A percentile compares a stretch with the other conserved stretches of the same genome.
Conservation (phyloP, 2,797 vertebrate genomes). For the Telmatherina bonti region DNA sequence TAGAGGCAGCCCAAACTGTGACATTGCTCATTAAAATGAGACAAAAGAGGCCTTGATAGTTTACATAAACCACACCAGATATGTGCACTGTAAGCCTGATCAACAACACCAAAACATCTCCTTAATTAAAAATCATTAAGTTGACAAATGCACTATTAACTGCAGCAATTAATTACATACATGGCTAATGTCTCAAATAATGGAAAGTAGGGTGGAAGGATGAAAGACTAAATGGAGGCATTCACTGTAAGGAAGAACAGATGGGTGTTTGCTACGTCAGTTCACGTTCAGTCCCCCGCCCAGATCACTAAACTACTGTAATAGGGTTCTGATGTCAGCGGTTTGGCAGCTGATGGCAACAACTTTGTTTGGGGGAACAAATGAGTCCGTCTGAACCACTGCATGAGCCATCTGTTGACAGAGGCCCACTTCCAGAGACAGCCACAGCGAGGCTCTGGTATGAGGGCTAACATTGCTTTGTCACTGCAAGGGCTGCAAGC, state of each 20-base stretch:
- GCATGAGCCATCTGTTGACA: conserved; percentile 65
- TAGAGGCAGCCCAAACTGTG: conserved; percentile 21
- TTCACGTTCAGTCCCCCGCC: conserved; percentile 52
- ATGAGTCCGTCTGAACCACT: conserved; percentile 50
- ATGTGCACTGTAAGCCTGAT: conserved; percentile 66
- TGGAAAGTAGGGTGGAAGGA: conserved; percentile 51
- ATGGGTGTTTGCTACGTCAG: conserved; percentile 64
- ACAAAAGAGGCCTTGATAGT: conserved; percentile 64
- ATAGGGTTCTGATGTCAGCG: conserved; percentile 61
- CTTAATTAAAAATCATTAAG: conserved; percentile 81
- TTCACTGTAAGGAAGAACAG: conserved; percentile 54
- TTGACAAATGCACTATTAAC: conserved; percentile 74
- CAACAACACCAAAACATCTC: conserved; percentile 74
- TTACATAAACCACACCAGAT: conserved; percentile 68
- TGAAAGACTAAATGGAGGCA: conserved; percentile 55
- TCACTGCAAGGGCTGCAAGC: conserved; percentile 35
- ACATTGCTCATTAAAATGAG: conserved; percentile 57
- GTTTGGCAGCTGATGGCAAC: conserved; percentile 61
- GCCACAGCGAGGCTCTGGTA: conserved; percentile 19
- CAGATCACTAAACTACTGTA: conserved; percentile 61
- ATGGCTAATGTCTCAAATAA: conserved; percentile 75
- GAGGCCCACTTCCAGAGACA: conserved; percentile 17
- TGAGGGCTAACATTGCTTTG: conserved; percentile 39
- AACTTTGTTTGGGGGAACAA: conserved; percentile 68
- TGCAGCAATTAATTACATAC: conserved; percentile 76